Base-by-base conservation (phyloP, 1,140 invertebrate species). In the Sarcophaga bullata region DNA sequence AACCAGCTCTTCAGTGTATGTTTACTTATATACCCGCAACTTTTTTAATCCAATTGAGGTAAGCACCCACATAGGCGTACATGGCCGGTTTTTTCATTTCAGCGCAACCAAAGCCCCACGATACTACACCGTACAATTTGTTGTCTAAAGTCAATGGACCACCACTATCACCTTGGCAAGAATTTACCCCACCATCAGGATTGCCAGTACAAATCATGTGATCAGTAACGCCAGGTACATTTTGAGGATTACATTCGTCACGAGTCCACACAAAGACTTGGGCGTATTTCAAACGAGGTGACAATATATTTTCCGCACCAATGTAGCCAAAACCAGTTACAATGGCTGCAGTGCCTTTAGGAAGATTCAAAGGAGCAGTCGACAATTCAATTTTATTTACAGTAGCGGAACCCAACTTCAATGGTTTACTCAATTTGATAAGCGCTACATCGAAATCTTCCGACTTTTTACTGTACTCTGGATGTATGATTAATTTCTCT, bases 71-170 rank as follows among this genome's bases (percentile, higher is more conserved):
- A 78, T 91, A 90, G 1, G 93, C 93, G 86, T 94, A 94, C 80
- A 94, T 92, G 37, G 93, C 93, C 0, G 94, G 93, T 81, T 8
- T 90, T 90, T 1, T 92, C 90, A 52, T 91, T 86, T n/a, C n/a
- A 0, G 91, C 93, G 84, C 94, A 95, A 5, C 92, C 92, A 82
- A 91, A 91, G 49, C 94, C 94, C 92, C 93, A 94, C 17, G 93
- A 94, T 0, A 94, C 92, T 19, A 95, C 88, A 37, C 94, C 94
- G 73, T 91, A 88, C 6, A 92, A 85, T 49, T 85, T 87, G 62
- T 87, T 86, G 6, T 91, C 84, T 5, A 86, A 85, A 17, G 91
- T 87, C 54, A 92, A 84, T 1, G 92, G 91, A 0, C 92, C 91
- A 75, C 92, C 92, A 1, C 91, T 91, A 62, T 93, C 92, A 3